These are phyloP conservation scores for Antennarius maculatus DNA, from an alignment of 2,797 vertebrate species.

Conservation along the genomic window DNA sequence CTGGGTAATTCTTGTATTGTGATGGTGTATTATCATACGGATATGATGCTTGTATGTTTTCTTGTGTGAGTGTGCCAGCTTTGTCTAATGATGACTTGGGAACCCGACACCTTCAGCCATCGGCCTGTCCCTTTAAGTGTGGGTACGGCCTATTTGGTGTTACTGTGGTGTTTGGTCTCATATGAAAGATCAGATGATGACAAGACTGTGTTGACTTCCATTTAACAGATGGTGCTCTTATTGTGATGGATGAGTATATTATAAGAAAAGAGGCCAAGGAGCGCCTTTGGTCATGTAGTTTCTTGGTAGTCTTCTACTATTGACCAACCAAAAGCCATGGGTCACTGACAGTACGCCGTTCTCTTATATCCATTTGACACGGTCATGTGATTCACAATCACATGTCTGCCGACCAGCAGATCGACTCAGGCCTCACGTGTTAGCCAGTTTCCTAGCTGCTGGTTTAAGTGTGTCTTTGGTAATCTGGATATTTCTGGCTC, in stretches of 20 bases:
- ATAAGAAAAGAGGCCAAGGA: slow-evolving; percentile 47
- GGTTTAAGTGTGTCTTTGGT: slow-evolving; percentile 51
- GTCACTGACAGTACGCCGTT: too few relatives aligned
- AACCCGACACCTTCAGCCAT: slow-evolving; percentile 40
- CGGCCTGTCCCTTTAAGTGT: slow-evolving; percentile 9
- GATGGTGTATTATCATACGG: neutral
- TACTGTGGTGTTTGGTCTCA: slow-evolving; percentile 31
- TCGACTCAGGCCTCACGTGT: slow-evolving; percentile 32
- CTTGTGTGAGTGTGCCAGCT: neutral
- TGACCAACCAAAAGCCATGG: too few relatives aligned
- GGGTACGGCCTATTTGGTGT: slow-evolving; percentile 26
- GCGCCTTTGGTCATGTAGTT: slow-evolving; percentile 39
- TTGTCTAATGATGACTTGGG: slow-evolving; percentile 18
- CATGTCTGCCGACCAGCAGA: slow-evolving; percentile 32
- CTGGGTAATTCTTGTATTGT: neutral
- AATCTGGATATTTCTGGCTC: slow-evolving; percentile 73
- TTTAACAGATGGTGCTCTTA: slow-evolving; percentile 62
- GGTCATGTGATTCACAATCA: slow-evolving; percentile 28
- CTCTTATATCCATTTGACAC: slow-evolving; percentile 9
- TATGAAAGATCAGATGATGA: slow-evolving; percentile 15
- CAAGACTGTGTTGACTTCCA: slow-evolving; percentile 23
- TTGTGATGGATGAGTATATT: slow-evolving; percentile 48
- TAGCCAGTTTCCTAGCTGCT: slow-evolving; percentile 25
- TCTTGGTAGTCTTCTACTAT: slow-evolving; percentile 27
- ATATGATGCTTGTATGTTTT: neutral